Percentiles rank a stretch among this genome's conserved stretches.
Evolutionary conservation across 2,113 vertebrate species (phyloP).

Genomic region (Oncorhynchus tshawytscha): DNA sequence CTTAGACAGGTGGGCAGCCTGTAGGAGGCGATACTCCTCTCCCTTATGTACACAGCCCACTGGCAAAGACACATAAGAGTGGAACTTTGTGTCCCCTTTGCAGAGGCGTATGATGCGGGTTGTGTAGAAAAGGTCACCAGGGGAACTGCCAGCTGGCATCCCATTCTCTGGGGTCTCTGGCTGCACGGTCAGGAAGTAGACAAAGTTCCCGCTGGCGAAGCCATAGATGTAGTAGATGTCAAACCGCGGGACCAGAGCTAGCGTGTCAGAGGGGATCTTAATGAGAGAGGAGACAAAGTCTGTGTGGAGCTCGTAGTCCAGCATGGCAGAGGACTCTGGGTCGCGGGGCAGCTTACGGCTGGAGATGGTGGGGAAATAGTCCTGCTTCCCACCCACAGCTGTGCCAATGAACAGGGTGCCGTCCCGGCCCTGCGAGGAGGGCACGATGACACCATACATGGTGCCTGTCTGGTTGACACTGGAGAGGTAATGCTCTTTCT

Average conservation of each 20-base stretch:
- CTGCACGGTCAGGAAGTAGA: conserved; percentile 93
- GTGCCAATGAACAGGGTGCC: conserved; percentile 93
- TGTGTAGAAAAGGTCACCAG: conserved; percentile 90
- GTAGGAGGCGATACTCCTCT: conserved; percentile 90
- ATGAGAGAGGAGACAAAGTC: conserved; percentile 96
- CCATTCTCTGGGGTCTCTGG: conserved; percentile 88
- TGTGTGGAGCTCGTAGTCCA: conserved; percentile 95
- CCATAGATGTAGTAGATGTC: conserved; percentile 96
- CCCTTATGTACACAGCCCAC: conserved; percentile 85
- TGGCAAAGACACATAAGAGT: conserved; percentile 94
- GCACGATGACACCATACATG: conserved; percentile 92
- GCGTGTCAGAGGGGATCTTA: conserved; percentile 94
- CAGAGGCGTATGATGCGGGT: conserved; percentile 93
- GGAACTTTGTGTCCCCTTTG: conserved; percentile 95
- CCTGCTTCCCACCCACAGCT: conserved; percentile 92
- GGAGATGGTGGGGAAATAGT: conserved; percentile 95
- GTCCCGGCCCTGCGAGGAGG: conserved; percentile 82
- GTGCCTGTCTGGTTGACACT: conserved; percentile 90
- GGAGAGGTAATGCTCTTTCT: conserved; percentile 95
- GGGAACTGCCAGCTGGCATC: conserved; percentile 72
- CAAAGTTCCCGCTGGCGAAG: conserved; percentile 88
- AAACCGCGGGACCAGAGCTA: conserved; percentile 89
- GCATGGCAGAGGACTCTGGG: conserved; percentile 90
- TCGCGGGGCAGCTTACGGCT: conserved; percentile 92
- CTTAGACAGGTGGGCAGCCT: conserved; percentile 88